phyloP scores from a whole-genome alignment of 2,113 vertebrate genomes.

The Calidris pugnax region DNA sequence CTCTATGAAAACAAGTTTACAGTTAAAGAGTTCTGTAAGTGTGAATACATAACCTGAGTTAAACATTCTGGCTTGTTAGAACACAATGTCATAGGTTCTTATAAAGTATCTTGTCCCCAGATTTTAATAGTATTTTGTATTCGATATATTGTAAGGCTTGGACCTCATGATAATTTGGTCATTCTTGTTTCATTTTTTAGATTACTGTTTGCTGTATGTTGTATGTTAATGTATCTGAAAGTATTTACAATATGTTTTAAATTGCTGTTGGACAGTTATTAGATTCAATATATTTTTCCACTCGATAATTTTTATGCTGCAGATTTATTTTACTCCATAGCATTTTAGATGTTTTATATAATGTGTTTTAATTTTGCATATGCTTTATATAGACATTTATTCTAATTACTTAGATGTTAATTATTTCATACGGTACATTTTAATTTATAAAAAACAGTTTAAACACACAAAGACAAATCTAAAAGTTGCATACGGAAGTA shows the following conservation, averaged over 20 bases:
- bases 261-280: background rate
- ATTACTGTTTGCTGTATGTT: background rate
- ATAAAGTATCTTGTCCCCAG: background rate
- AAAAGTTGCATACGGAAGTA: background rate
- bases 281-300: background rate
- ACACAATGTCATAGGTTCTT: background rate
- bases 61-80: conserved; percentile 16
- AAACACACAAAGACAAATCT: background rate
- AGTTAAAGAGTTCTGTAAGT: background rate
- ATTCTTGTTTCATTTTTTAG: background rate
- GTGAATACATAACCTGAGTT: conserved; percentile 3
- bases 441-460: background rate
- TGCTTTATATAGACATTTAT: background rate
- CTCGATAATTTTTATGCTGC: background rate
- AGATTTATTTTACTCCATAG: background rate
- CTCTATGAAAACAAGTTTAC: background rate
- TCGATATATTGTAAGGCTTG: background rate
- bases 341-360: background rate
- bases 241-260: background rate
- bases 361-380: background rate
- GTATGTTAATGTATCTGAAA: background rate
- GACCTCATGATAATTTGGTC: background rate
- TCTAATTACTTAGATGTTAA: background rate
- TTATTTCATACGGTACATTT: background rate
- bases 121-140: background rate